These are phyloP conservation scores for Phalloptychus januarius DNA, from an alignment of 2,797 vertebrate species.

Conservation along the genomic window DNA sequence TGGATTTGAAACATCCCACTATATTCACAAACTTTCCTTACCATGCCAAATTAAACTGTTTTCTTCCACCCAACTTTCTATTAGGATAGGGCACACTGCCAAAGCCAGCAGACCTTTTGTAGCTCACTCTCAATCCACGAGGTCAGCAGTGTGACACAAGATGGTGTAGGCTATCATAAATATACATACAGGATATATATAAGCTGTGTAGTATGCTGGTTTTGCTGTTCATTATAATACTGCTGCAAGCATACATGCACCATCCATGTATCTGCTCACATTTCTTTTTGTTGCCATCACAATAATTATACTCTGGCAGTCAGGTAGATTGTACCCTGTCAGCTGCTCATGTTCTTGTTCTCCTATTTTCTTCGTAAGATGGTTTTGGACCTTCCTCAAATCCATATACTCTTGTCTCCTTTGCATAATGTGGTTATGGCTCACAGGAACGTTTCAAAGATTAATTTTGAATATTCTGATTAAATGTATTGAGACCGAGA, in stretches of 20 bases:
- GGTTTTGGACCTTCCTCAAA: neutral
- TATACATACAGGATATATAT: too few relatives aligned
- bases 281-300: neutral
- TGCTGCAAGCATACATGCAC: neutral
- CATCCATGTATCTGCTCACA: neutral
- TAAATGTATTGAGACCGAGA: neutral
- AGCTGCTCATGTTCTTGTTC: neutral
- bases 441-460: neutral
- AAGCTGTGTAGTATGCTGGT: neutral
- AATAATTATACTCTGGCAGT: neutral
- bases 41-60: neutral
- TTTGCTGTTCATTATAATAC: neutral
- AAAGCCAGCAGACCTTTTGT: neutral
- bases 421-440: neutral
- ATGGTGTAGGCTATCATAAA: too few relatives aligned
- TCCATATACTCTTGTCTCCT: neutral
- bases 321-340: neutral
- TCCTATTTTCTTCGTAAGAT: neutral
- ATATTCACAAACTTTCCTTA: neutral
- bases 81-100: neutral
- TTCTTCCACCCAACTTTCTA: neutral
- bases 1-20: conserved; percentile 14
- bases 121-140: neutral
- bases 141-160: neutral
- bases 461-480: neutral